Conservation (phyloP, 2,888 invertebrate species). For the Polydrusus tereticollis region DNA sequence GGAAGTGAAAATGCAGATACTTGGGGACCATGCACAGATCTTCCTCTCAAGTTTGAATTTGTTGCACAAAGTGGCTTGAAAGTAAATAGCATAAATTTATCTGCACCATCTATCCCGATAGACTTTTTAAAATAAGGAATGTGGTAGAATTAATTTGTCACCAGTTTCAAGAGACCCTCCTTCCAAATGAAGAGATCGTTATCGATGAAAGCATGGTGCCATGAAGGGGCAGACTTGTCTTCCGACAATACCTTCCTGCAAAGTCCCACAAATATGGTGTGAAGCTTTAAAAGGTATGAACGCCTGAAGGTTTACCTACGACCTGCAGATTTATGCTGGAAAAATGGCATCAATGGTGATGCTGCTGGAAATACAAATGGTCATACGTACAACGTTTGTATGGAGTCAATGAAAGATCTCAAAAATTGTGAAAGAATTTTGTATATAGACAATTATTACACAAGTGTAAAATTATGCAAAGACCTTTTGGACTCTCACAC, state of each 20-base stretch:
- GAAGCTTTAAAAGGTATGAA: constrained; percentile 11
- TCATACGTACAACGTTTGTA: constrained; percentile 14
- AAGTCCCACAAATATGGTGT: constrained; percentile 6
- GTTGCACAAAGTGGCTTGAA: constrained; percentile 3
- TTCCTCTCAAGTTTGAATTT: constrained; percentile 16
- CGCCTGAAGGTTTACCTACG: constrained; percentile 13
- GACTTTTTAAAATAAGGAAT: constrained; percentile 13
- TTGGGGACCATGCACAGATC: constrained; percentile 17
- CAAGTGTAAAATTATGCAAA: constrained; percentile 27
- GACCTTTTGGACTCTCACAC: constrained; percentile 23
- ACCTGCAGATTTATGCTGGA: constrained; percentile 6
- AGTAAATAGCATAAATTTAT: constrained; percentile 2
- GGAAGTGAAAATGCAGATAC: too few relatives aligned
- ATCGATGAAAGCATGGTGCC: constrained; percentile 19
- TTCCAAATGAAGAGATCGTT: not conserved
- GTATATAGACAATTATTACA: constrained; percentile 34
- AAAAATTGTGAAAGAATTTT: not conserved
- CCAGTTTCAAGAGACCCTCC: not conserved
- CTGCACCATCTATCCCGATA: constrained; percentile 2
- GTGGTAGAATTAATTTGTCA: not conserved
- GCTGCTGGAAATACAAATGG: constrained; percentile 14
- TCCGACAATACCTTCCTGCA: constrained; percentile 15
- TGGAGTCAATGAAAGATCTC: not conserved
- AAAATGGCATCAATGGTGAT: not conserved
- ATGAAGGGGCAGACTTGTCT: constrained; percentile 12